Percentiles rank a stretch among this genome's conserved stretches.
Conservation (phyloP, 2,113 vertebrate species). For the Solenodon paradoxus region DNA sequence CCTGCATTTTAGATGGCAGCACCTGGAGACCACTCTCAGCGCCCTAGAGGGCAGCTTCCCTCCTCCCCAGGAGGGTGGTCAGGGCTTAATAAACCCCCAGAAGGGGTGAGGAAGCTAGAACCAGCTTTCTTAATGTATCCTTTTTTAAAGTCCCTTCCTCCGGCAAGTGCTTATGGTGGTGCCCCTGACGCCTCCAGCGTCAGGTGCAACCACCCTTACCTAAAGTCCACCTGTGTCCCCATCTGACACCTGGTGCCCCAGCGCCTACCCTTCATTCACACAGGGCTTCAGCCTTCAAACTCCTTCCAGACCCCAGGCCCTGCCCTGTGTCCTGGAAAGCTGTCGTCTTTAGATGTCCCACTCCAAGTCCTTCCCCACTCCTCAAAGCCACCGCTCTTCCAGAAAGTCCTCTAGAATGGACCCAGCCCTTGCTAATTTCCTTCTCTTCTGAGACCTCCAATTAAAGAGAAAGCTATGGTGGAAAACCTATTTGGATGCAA, state of each 20-base stretch:
- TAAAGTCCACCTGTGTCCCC: not conserved
- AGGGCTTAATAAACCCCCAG: not conserved
- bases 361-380: not conserved
- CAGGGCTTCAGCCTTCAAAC: not conserved
- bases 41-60: not conserved
- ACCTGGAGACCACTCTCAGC: not conserved
- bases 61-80: not conserved
- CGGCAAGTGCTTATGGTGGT: not conserved
- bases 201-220: not conserved
- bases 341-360: not conserved
- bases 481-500: not conserved
- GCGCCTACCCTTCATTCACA: not conserved
- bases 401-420: not conserved
- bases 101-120: not conserved
- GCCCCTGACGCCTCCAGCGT: not conserved
- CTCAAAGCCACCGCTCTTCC: not conserved
- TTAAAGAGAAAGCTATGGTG: not conserved
- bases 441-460: not conserved
- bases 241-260: not conserved
- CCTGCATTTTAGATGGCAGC: not conserved
- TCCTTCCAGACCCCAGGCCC: not conserved
- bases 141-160: not conserved
- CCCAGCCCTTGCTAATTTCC: not conserved
- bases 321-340: not conserved
- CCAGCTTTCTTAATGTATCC: not conserved